Evolutionary conservation across 2,888 invertebrate genomes (phyloP).

Genomic region (Lycophotia porphyrea): DNA sequence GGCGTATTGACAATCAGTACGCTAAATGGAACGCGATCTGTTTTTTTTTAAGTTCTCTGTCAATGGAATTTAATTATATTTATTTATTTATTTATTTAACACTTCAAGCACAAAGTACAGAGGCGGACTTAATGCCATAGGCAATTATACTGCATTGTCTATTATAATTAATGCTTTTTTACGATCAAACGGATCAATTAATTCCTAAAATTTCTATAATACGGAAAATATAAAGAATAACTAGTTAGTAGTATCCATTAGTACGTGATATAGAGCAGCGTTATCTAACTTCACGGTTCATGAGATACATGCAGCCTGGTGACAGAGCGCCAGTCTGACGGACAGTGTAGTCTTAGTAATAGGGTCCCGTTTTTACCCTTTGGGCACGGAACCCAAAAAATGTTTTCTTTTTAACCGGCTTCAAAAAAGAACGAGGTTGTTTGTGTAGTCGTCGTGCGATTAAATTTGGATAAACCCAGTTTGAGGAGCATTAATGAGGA

Average conservation of each 20-base stretch:
- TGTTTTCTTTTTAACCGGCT: neutral
- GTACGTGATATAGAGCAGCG: neutral
- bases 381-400: too few relatives aligned
- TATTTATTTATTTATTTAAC: too few relatives aligned
- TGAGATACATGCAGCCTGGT: too few relatives aligned
- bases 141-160: conserved; percentile 4
- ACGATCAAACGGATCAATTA: neutral
- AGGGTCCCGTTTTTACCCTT: too few relatives aligned
- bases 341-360: too few relatives aligned
- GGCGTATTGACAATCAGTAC: neutral
- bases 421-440: neutral
- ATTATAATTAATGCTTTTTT: neutral
- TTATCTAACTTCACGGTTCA: too few relatives aligned
- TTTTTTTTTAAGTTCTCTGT: conserved; percentile 4
- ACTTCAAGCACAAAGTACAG: too few relatives aligned
- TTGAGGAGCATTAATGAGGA: neutral
- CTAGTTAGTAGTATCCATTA: neutral
- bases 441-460: neutral
- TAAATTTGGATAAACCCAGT: conserved; percentile 10
- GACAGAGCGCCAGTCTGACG: too few relatives aligned
- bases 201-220: neutral
- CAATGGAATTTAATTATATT: conserved; percentile 15
- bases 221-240: neutral
- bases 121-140: too few relatives aligned
- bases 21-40: conserved; percentile 12